Conservation (phyloP, 1,140 invertebrate species). For the Eueides isabella region DNA sequence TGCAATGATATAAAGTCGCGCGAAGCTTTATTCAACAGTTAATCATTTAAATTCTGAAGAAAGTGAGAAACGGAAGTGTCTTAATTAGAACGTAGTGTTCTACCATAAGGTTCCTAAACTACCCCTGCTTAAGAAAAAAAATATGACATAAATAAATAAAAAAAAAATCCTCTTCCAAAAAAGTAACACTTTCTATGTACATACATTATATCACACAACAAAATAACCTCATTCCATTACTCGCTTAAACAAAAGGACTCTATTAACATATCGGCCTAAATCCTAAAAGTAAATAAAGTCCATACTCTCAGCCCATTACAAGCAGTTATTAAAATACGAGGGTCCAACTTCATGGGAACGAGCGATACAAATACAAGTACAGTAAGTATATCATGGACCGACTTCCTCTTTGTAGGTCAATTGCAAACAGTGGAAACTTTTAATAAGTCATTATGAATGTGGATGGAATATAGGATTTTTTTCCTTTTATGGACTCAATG, state of each 20-base stretch:
- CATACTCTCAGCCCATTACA: constrained; percentile 6
- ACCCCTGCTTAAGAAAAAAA: too few relatives aligned
- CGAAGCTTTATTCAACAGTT: too few relatives aligned
- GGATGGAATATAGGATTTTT: constrained; percentile 22
- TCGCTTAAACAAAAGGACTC: constrained; percentile 11
- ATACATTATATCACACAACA: background rate
- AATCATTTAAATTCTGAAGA: too few relatives aligned
- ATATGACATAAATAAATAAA: too few relatives aligned
- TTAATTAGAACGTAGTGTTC: too few relatives aligned
- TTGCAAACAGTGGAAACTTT: constrained; percentile 50
- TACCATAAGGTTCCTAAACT: too few relatives aligned
- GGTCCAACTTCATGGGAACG: background rate
- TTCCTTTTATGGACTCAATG: background rate
- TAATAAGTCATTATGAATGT: constrained; percentile 48
- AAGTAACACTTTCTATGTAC: background rate
- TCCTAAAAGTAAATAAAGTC: constrained; percentile 1
- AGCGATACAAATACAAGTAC: background rate
- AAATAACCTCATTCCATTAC: background rate
- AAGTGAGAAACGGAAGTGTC: too few relatives aligned
- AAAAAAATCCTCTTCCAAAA: too few relatives aligned
- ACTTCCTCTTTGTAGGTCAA: constrained; percentile 48
- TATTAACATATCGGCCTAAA: constrained; percentile 1
- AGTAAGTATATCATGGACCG: background rate
- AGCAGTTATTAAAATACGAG: constrained; percentile 6
- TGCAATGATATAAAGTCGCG: too few relatives aligned